A percentile compares a stretch with the other conserved stretches of the same genome.
These are phyloP conservation scores for Drosophila equinoxialis DNA, from an alignment of 1,140 invertebrate genomes.

Conservation along the genomic window DNA sequence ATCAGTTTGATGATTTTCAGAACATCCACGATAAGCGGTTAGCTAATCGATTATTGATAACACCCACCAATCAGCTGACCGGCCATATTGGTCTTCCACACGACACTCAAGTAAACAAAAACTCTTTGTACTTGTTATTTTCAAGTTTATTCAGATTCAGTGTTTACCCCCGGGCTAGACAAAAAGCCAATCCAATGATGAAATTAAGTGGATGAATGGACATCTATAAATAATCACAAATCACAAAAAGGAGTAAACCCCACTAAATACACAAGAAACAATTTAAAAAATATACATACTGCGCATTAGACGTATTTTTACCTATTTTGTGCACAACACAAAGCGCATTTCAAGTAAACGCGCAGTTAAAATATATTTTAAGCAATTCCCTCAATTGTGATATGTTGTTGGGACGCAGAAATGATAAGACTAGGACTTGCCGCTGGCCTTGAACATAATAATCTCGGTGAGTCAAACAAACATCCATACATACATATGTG, in stretches of 20 bases:
- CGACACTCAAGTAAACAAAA: slow-evolving; percentile 22
- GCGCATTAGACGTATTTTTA: slow-evolving; percentile 14
- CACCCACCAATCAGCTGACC: slow-evolving; percentile 7
- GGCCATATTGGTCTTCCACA: slow-evolving; percentile 18
- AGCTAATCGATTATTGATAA: background rate
- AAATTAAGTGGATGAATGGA: background rate
- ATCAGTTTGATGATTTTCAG: background rate
- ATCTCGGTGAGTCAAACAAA: background rate
- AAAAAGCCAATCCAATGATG: background rate
- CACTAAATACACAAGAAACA: background rate
- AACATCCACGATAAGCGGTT: background rate
- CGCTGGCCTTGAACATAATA: slow-evolving; percentile 12
- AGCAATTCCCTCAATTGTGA: background rate
- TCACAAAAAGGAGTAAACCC: background rate
- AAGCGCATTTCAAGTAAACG: slow-evolving; percentile 4
- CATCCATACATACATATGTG: background rate
- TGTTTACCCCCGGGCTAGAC: background rate
- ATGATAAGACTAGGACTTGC: slow-evolving; percentile 4
- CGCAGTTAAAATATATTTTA: background rate
- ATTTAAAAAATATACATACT: slow-evolving; percentile 1
- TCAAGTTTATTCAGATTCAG: background rate
- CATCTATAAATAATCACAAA: slow-evolving; percentile 6
- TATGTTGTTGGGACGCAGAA: slow-evolving; percentile 7
- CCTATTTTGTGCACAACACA: slow-evolving; percentile 5
- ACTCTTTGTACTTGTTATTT: background rate